Percentiles rank a stretch among this genome's conserved stretches.
Evolutionary conservation across 2,888 invertebrate genomes (phyloP).

Genomic region (Amphipyra berbera): DNA sequence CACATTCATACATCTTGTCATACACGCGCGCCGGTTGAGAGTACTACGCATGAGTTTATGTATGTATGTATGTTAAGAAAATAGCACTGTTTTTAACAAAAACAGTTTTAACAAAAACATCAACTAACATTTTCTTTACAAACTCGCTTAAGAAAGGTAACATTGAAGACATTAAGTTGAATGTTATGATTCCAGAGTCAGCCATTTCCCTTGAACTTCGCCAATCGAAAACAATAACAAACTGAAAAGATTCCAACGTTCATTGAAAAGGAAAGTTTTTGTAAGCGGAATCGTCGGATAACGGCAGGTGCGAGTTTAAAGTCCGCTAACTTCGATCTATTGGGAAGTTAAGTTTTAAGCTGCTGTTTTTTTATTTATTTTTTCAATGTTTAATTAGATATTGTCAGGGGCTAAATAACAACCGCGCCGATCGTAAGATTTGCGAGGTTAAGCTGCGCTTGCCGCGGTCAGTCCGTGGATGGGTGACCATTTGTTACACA

Average conservation of each 20-base stretch:
- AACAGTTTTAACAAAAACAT: slow-evolving; percentile 18
- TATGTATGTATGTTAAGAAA: too few relatives aligned
- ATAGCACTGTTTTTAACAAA: too few relatives aligned
- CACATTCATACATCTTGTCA: too few relatives aligned
- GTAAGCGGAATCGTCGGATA: slow-evolving; percentile 61
- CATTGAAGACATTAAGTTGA: slow-evolving; percentile 49
- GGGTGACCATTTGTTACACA: too few relatives aligned
- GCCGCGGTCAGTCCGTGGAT: too few relatives aligned
- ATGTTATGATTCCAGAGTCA: slow-evolving; percentile 48
- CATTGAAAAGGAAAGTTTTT: slow-evolving; percentile 85
- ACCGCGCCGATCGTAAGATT: too few relatives aligned
- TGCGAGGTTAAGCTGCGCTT: too few relatives aligned
- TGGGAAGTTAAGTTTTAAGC: not conserved
- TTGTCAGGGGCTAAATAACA: too few relatives aligned
- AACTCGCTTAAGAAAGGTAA: slow-evolving; percentile 44
- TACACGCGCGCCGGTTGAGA: too few relatives aligned
- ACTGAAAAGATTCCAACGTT: slow-evolving; percentile 85
- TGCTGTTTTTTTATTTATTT: not conserved
- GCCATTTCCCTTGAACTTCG: slow-evolving; percentile 71
- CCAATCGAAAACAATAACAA: slow-evolving; percentile 87
- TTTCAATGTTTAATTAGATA: not conserved
- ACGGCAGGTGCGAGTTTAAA: slow-evolving; percentile 74
- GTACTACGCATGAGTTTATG: too few relatives aligned
- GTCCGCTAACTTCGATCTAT: slow-evolving; percentile 43
- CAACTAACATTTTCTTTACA: slow-evolving; percentile 37